Evolutionary conservation across 2,797 vertebrate species (phyloP).

Genomic region (Thunnus albacares): DNA sequence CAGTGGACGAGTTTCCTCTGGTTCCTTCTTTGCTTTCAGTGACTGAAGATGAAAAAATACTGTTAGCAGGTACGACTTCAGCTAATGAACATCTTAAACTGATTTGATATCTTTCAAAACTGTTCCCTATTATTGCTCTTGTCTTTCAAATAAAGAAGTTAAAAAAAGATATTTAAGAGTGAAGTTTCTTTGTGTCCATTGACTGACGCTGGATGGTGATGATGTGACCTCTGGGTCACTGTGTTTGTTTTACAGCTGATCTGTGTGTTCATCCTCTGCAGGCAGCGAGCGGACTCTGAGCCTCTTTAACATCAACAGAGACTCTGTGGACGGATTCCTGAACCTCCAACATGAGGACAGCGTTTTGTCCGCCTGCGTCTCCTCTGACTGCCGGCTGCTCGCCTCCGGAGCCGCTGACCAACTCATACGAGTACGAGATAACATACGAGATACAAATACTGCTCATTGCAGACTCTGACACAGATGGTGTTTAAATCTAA

Average conservation of each 20-base stretch:
- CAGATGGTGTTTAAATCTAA: no score
- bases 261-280: slow-evolving; percentile 52
- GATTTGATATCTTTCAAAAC: background rate
- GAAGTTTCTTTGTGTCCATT: no score
- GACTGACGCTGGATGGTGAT: no score
- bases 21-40: slow-evolving; percentile 78
- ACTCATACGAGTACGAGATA: slow-evolving; percentile 83
- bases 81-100: background rate
- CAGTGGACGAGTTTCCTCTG: slow-evolving; percentile 78
- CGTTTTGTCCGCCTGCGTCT: slow-evolving; percentile 81
- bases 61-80: slow-evolving; percentile 86
- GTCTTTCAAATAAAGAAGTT: no score
- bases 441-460: no score
- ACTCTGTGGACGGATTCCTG: slow-evolving; percentile 78
- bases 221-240: background rate
- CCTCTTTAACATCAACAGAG: slow-evolving; percentile 73
- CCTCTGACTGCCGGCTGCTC: slow-evolving; percentile 76
- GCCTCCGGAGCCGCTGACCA: slow-evolving; percentile 86
- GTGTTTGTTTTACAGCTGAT: background rate
- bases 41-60: slow-evolving; percentile 86
- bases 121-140: no score
- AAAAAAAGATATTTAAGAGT: no score
- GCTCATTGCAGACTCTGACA: background rate
- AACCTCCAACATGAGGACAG: slow-evolving; percentile 81
- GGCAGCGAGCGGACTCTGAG: slow-evolving; percentile 81